phyloP scores from a whole-genome alignment of 2,888 invertebrate genomes.

The Drosophila antonietae region DNA sequence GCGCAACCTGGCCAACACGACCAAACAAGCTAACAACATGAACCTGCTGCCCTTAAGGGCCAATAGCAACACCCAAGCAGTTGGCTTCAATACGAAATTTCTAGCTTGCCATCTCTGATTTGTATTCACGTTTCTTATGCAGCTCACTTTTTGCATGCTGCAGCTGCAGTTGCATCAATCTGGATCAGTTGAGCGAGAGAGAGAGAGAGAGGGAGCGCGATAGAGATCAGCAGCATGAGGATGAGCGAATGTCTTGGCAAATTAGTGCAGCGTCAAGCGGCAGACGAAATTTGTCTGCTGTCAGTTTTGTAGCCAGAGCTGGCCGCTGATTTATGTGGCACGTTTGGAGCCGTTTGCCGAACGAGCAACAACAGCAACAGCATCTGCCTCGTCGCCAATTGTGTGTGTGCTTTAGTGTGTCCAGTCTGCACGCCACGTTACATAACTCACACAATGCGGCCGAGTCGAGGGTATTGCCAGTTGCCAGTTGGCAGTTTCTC shows the following conservation, averaged over 20 bases:
- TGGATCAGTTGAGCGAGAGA: slow-evolving; percentile 54
- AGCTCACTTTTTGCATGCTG: slow-evolving; percentile 41
- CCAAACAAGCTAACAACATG: slow-evolving; percentile 1
- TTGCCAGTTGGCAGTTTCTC: slow-evolving; percentile 64
- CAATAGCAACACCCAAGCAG: slow-evolving; percentile 71
- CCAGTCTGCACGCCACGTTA: slow-evolving; percentile 63
- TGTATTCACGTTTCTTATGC: slow-evolving; percentile 34
- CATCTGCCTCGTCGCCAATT: slow-evolving; percentile 51
- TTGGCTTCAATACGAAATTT: slow-evolving; percentile 76
- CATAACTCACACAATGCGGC: slow-evolving; percentile 74
- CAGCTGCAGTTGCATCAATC: slow-evolving; percentile 77
- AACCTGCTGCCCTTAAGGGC: slow-evolving; percentile 52
- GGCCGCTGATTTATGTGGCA: slow-evolving; percentile 74
- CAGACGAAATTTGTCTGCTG: slow-evolving; percentile 76
- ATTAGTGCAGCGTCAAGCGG: slow-evolving; percentile 79
- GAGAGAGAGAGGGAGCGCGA: slow-evolving; percentile 30
- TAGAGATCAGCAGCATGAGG: slow-evolving; percentile 66
- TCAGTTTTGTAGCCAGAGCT: slow-evolving; percentile 74
- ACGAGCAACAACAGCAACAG: background rate
- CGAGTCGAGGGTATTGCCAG: slow-evolving; percentile 74
- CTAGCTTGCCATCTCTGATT: slow-evolving; percentile 69
- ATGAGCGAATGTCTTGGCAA: slow-evolving; percentile 79
- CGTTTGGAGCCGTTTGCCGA: slow-evolving; percentile 57
- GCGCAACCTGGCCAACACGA: slow-evolving; percentile 5
- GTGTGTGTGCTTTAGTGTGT: slow-evolving; percentile 43